Evolutionary conservation across 2,797 vertebrate species (phyloP).

Genomic region (Arremon aurantiirostris): DNA sequence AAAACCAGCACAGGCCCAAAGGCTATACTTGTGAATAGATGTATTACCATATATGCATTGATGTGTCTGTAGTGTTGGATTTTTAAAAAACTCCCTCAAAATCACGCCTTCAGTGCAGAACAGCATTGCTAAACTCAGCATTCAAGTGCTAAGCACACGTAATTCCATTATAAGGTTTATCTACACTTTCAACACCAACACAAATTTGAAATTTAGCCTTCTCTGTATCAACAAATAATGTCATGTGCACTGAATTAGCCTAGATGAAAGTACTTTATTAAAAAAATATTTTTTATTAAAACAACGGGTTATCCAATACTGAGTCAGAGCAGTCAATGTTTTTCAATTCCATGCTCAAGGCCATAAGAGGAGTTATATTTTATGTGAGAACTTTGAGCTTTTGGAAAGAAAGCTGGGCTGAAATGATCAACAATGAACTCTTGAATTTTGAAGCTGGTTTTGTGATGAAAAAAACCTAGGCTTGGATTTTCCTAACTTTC

Average conservation of each 20-base stretch:
- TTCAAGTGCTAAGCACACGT: neutral
- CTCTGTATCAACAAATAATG: neutral
- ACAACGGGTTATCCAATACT: neutral
- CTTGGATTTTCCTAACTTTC: neutral
- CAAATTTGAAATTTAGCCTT: neutral
- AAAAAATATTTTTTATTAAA: neutral
- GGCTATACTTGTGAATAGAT: neutral
- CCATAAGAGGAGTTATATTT: neutral
- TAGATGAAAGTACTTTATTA: neutral
- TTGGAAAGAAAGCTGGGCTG: neutral
- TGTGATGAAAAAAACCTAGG: neutral
- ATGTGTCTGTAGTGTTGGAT: rapidly evolving
- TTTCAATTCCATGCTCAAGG: neutral
- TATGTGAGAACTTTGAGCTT: neutral
- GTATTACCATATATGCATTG: neutral
- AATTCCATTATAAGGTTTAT: neutral
- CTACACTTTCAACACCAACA: neutral
- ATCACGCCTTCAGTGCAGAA: neutral
- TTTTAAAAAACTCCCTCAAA: neutral
- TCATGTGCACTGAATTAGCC: neutral
- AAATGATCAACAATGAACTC: neutral
- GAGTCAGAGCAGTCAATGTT: neutral
- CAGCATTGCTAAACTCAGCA: neutral
- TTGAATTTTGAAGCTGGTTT: neutral
- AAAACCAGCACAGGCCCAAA: neutral